phyloP scores from a whole-genome alignment of 2,888 invertebrate genomes.

The Calephelis perditalis region DNA sequence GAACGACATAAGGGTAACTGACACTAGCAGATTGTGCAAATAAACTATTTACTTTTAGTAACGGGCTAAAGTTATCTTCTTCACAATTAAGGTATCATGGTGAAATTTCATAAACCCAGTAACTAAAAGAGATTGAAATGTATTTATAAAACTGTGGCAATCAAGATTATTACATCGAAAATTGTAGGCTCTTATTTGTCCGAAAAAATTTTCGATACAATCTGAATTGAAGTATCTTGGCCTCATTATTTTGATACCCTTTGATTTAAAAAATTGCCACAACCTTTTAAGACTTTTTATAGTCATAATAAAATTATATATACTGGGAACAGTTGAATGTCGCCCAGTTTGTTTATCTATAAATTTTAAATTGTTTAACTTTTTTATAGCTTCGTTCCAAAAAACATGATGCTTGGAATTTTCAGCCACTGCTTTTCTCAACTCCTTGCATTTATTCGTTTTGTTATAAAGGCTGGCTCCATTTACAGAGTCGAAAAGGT shows the following conservation, averaged over 20 bases:
- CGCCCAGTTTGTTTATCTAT: conserved; percentile 12
- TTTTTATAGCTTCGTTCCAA: conserved; percentile 18
- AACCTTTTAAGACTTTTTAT: conserved; percentile 23
- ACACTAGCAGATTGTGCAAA: neutral
- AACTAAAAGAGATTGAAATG: neutral
- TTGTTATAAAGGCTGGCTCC: conserved; percentile 12
- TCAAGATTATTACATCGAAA: neutral
- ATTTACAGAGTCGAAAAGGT: conserved; percentile 22
- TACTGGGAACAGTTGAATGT: conserved; percentile 22
- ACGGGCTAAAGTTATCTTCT: conserved; percentile 19
- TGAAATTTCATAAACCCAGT: neutral
- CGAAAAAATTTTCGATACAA: neutral
- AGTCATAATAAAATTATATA: conserved; percentile 25
- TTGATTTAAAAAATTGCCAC: conserved; percentile 17
- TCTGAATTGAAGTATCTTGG: neutral
- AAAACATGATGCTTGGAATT: conserved; percentile 19
- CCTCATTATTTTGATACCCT: neutral
- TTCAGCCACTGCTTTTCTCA: conserved; percentile 19
- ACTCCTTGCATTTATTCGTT: conserved; percentile 21
- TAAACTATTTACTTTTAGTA: conserved; percentile 8
- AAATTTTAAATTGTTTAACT: conserved; percentile 10
- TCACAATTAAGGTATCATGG: neutral
- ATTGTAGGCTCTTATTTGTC: neutral
- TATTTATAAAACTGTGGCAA: neutral
- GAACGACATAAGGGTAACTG: neutral